Conservation (phyloP, 1,140 invertebrate genomes). For the Scylla paramamosain region DNA sequence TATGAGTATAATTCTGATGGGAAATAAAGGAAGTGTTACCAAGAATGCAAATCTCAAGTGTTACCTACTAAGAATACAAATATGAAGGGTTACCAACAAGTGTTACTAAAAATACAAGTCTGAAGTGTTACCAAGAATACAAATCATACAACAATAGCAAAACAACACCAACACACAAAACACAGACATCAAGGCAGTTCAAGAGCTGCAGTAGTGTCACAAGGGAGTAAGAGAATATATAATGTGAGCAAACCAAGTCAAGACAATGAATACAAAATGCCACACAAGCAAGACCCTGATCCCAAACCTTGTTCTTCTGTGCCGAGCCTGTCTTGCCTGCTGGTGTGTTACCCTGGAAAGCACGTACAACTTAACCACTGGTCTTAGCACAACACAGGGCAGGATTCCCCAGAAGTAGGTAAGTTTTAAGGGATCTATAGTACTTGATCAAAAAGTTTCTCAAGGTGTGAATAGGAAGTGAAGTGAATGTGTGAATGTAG, state of each 20-base stretch:
- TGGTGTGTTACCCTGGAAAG: conserved; percentile 62
- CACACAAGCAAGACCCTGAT: neutral
- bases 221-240: neutral
- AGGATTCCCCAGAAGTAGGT: neutral
- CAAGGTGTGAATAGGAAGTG: neutral
- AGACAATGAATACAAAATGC: neutral
- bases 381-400: neutral
- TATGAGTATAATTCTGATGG: no score
- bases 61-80: no score
- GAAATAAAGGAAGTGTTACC: no score
- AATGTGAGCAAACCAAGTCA: neutral
- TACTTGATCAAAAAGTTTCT: no score
- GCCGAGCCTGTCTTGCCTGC: conserved; percentile 51
- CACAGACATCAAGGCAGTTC: neutral
- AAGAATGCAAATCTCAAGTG: no score
- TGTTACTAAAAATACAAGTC: no score
- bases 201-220: neutral
- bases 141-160: no score
- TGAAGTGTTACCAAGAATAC: no score
- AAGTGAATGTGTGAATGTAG: no score
- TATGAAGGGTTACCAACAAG: no score
- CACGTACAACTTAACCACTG: neutral
- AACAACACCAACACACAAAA: no score
- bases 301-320: conserved; percentile 64
- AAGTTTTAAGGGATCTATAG: no score